Evolutionary conservation across 2,797 vertebrate genomes (phyloP), one percentile per base, ranked within the genome.

Genomic region (Ptychadena robeensis): DNA sequence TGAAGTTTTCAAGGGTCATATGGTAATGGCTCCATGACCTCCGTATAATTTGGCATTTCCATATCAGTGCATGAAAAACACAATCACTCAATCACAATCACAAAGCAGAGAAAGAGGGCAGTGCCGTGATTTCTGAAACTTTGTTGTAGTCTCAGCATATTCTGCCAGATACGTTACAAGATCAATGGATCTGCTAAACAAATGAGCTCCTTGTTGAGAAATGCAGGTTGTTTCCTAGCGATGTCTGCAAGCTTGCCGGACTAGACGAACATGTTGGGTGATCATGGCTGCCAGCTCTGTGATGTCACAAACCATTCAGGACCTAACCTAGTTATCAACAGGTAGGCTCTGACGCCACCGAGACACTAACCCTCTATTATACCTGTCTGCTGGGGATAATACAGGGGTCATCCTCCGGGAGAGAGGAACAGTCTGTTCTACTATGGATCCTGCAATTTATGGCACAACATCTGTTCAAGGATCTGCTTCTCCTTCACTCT

Each of bases 191-290:
- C 68, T 40, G 64, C 44, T 57, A 79, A 79, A 79, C 76, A 79
- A 78, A 78, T 78, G 64, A 79, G 44, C 40, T 79, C 65, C 76
- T 79, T 79, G 76, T 79, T 79, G 64, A 75, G 28, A 34, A 82
- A 80, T 67, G 64, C 64, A 75, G 71, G 80, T 79, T 79, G 76
- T 79, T 68, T 69, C 76, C 76, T 79, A 79, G 65, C 14, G 76
- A 79, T 68, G 76, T 35, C 40, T 48, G 32, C 28, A 37, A 79
- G 44, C 44, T 84, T 34, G 77, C 53, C 22, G 65, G 48, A 84
- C 82, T 61, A 48, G 82, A 74, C 28, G 11, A 80, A 84, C 76
- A 74, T 65, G 76, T 84, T 84, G 65, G 18, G 32, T 14, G n/a
- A 67, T 69, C 77, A 30, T 84, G 77, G 68, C 64, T 72, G 63